Evolutionary conservation across 2,113 vertebrate species (phyloP).

Genomic region (Arothron firmamentum): DNA sequence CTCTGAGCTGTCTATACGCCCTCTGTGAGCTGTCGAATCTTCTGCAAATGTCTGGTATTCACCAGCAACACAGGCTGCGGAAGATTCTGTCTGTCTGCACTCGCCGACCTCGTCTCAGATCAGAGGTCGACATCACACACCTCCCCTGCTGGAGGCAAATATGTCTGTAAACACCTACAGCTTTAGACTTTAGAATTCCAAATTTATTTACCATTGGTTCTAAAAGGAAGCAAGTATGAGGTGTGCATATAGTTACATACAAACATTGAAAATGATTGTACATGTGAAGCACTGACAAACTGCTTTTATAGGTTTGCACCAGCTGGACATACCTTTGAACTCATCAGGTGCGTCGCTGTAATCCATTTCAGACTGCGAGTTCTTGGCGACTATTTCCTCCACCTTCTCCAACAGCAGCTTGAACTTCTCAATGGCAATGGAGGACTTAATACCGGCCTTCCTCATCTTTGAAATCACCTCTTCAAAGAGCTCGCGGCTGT

Average conservation of each 20-base stretch:
- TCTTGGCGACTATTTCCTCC: conserved; percentile 94
- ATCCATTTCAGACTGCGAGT: conserved; percentile 95
- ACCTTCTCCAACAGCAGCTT: conserved; percentile 94
- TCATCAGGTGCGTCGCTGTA: conserved; percentile 98
- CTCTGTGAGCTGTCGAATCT: conserved; percentile 56
- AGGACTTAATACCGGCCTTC: conserved; percentile 97
- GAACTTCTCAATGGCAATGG: conserved; percentile 98
- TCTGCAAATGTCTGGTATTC: conserved; percentile 56
- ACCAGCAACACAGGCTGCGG: conserved; percentile 28
- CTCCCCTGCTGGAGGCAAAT: neutral
- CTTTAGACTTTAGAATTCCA: too few species aligned
- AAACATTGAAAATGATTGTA: too few species aligned
- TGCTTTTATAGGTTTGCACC: neutral
- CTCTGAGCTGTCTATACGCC: conserved; percentile 56
- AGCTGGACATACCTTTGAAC: conserved; percentile 81
- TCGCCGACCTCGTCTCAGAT: conserved; percentile 23
- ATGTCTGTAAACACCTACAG: neutral
- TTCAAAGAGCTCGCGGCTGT: conserved; percentile 95
- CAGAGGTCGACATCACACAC: conserved; percentile 7
- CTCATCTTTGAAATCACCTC: conserved; percentile 98
- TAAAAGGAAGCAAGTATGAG: too few species aligned
- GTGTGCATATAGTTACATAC: too few species aligned
- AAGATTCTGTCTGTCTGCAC: conserved; percentile 36
- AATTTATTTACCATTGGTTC: too few species aligned
- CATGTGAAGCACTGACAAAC: neutral